Percentiles rank a stretch among this genome's conserved stretches.
These are phyloP conservation scores for Oryzias melastigma DNA, from an alignment of 2,113 vertebrate genomes.

Conservation along the genomic window DNA sequence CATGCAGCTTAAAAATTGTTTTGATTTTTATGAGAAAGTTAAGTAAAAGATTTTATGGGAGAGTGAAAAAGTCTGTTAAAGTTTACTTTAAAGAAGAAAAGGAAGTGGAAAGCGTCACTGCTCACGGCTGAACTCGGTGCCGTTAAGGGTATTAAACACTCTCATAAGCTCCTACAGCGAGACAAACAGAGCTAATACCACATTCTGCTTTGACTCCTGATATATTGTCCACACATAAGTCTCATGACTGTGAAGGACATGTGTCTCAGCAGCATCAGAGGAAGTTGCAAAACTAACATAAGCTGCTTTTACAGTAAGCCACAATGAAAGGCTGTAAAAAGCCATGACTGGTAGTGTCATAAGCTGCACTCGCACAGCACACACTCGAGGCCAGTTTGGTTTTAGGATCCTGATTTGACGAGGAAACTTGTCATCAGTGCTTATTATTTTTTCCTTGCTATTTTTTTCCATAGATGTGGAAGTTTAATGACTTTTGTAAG, in stretches of 20 bases:
- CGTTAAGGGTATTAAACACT: slow-evolving; percentile 39
- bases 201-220: slow-evolving; percentile 10
- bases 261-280: slow-evolving; percentile 32
- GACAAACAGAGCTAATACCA: slow-evolving; percentile 31
- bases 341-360: slow-evolving; percentile 26
- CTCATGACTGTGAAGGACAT: slow-evolving; percentile 30
- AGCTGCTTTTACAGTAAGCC: slow-evolving; percentile 52
- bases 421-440: no score
- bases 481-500: no score
- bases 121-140: slow-evolving; percentile 21
- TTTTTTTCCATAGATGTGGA: no score
- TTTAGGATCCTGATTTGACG: slow-evolving; percentile 32
- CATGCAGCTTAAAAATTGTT: no score
- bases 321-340: slow-evolving; percentile 42
- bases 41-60: no score
- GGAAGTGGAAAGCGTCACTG: slow-evolving; percentile 1
- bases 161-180: slow-evolving; percentile 49
- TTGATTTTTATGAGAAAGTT: no score
- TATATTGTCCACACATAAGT: slow-evolving; percentile 16
- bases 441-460: no score
- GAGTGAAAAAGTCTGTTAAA: no score
- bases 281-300: slow-evolving; percentile 22
- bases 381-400: slow-evolving; percentile 35
- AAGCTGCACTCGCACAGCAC: slow-evolving; percentile 46
- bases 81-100: slow-evolving; percentile 1